Evolutionary conservation across 2,797 vertebrate species (phyloP), one percentile per base, ranked within the genome.

Genomic region (Rhynchotus rufescens): DNA sequence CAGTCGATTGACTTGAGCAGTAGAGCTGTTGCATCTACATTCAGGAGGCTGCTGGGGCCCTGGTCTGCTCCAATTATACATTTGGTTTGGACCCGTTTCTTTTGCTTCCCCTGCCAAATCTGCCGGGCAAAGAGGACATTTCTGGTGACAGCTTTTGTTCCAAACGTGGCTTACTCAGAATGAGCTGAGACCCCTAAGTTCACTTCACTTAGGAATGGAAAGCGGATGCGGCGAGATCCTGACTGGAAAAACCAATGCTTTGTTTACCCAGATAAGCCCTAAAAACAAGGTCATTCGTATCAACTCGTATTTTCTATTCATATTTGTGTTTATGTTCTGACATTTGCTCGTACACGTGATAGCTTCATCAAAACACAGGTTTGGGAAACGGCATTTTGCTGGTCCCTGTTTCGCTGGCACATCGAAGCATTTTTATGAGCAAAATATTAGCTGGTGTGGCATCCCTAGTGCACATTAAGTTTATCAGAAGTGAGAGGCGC

Each of bases 251-350:
- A 92, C 57, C 38, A 11, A 75, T 22, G 38, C 7, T 94, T 93
- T 91, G 86, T 96, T 96, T 90, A 91, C 86, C 76, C 68, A 93
- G 51, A 95, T 80, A 90, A 89, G 44, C 61, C 76, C 68, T 94
- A 84, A 93, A 83, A 93, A 73, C 68, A 88, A 90, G 32, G 25
- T 89, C 73, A 34, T 82, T 78, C n/a, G 56, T 93, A 80, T 65
- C 56, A 86, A 88, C 26, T 84, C 68, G 11, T 88, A 57, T 49
- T 92, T 96, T 94, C 54, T 34, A 68, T 47, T 78, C 32, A 3
- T 38, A 12, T 84, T 91, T 96, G 28, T 92, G 61, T 52, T 61
- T 80, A 60, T 79, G 34, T 6, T 66, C 25, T 86, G 62, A 62
- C 83, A 47, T 82, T 88, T 88, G 65, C 65, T 93, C 42, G 26